Base-by-base conservation (phyloP, 2,113 vertebrate species). In the Suricata suricatta region DNA sequence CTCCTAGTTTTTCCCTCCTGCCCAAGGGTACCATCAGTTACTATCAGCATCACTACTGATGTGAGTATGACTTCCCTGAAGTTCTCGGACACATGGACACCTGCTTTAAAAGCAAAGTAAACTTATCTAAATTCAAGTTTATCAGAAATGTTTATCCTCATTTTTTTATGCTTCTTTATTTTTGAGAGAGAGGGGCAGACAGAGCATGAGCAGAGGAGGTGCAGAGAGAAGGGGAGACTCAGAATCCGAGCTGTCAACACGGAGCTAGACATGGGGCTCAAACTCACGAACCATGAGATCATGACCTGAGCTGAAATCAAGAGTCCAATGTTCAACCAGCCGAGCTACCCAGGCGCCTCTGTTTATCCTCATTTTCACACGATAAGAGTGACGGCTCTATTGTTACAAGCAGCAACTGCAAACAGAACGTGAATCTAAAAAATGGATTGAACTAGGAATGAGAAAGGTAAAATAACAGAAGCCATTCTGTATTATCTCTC, bases 401-500 rank as follows among this genome's bases (percentile, higher is more conserved):
- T 57, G 17, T n/a, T 41, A 84, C 52, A 83, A 89, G 38, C 29
- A 90, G 63, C 10, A 82, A 60, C 50, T 83, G 38, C 19, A 85
- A 88, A 54, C 21, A 96, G 54, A 77, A 79, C 54, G 31, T 72
- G 52, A 85, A 77, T 63, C 91, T 93, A 38, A 93, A 68, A 88
- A 68, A 52, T 96, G 63, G 84, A 85, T 21, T 12, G 1, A 88
- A 85, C 38, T 29, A 79, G 14, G 13, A 11, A 47, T 31, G 31
- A 92, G 21, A 93, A 83, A 93, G 50, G 21, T 15, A 76, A 91
- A 93, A 88, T n/a, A 69, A 63, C 16, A 76, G 33, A 88, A 72
- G 25, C 13, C 95, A 44, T 88, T 95, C 88, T 82, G 21, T 80
- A 44, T 93, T 94, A 47, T 93, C 72, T 83, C 80, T 86, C 66